Conservation (phyloP, 2,113 vertebrate genomes). For the Cynocephalus volans region DNA sequence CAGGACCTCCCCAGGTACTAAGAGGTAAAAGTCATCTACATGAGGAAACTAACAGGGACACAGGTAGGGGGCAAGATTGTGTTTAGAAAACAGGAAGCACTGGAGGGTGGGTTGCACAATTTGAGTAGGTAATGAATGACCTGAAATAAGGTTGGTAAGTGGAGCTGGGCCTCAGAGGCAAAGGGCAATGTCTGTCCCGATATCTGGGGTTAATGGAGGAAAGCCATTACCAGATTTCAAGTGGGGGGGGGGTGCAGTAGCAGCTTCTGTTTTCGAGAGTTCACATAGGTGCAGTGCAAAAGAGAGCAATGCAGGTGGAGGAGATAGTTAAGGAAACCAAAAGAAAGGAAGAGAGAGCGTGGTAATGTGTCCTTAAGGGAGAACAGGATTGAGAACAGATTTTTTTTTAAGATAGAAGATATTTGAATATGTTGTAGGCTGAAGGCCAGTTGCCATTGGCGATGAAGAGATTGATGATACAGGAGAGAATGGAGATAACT, state of each 20-base stretch:
- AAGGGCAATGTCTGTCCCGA: neutral
- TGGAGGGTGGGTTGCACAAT: neutral
- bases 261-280: neutral
- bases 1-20: neutral
- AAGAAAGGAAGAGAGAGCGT: neutral
- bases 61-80: neutral
- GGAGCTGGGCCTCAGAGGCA: neutral
- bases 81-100: neutral
- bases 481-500: neutral
- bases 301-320: neutral
- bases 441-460: neutral
- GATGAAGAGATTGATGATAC: neutral
- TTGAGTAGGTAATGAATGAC: neutral
- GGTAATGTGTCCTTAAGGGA: neutral
- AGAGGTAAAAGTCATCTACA: neutral
- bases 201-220: neutral
- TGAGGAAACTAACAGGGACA: neutral
- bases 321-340: neutral
- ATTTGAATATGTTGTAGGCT: neutral
- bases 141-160: neutral
- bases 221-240: neutral
- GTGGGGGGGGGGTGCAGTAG: neutral
- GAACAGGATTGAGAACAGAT: neutral
- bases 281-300: neutral
- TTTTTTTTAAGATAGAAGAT: neutral